These are phyloP conservation scores for Rynchops niger DNA, from an alignment of 2,113 vertebrate genomes.

Conservation along the genomic window DNA sequence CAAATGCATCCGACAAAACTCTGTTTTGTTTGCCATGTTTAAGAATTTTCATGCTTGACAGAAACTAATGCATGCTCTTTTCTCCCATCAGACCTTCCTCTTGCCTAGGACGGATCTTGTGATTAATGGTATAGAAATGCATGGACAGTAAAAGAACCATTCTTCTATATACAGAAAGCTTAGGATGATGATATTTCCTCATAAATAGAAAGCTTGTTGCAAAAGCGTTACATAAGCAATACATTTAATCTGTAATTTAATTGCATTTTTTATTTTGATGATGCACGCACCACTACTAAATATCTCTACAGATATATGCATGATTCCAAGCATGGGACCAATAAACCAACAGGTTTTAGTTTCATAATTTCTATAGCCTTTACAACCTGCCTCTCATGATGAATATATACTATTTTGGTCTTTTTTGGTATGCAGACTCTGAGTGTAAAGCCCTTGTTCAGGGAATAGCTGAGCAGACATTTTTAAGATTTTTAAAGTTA, in stretches of 20 bases:
- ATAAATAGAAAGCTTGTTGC: neutral
- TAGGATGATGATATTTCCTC: neutral
- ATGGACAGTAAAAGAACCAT: neutral
- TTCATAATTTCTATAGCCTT: neutral
- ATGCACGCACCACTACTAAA: neutral
- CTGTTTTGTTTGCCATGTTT: neutral
- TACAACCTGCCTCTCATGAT: neutral
- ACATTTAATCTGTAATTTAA: neutral
- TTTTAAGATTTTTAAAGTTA: neutral
- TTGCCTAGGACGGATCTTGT: neutral
- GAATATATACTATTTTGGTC: neutral
- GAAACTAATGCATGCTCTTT: neutral
- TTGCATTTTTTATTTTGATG: neutral
- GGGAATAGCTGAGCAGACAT: neutral
- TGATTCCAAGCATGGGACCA: neutral
- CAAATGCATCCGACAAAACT: neutral
- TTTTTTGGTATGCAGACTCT: neutral
- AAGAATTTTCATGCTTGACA: neutral
- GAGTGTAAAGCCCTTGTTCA: neutral
- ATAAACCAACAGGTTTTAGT: neutral
- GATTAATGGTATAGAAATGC: neutral
- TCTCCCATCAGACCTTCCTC: neutral
- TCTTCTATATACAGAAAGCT: neutral
- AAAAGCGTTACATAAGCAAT: neutral
- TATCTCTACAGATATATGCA: neutral